Evolutionary conservation across 2,113 vertebrate genomes (phyloP).

Genomic region (Aplodontia rufa): DNA sequence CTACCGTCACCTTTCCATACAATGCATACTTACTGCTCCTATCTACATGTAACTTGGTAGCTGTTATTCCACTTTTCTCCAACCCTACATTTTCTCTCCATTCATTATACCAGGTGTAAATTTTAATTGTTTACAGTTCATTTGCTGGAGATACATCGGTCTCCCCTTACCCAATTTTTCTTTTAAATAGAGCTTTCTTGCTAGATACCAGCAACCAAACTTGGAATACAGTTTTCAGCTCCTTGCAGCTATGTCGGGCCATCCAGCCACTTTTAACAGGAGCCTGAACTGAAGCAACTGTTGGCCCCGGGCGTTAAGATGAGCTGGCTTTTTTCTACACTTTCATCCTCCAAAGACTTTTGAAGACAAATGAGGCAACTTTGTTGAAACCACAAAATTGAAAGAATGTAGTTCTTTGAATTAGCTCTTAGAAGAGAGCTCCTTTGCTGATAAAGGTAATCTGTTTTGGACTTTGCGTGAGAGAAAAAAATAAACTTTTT

Average conservation of each 20-base stretch:
- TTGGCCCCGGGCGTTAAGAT: fast-evolving
- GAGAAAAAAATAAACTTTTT: not conserved
- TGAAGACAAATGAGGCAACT: not conserved
- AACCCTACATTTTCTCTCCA: too few species aligned
- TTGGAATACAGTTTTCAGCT: not conserved
- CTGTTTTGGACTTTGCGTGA: not conserved
- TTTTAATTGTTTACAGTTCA: not conserved
- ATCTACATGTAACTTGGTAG: not conserved
- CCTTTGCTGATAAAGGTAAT: not conserved
- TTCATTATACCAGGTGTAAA: not conserved
- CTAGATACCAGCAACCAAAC: not conserved
- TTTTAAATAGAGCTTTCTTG: not conserved
- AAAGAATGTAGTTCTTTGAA: not conserved
- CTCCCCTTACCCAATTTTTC: not conserved
- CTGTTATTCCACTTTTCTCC: not conserved
- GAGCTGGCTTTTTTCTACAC: fast-evolving
- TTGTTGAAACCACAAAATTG: not conserved
- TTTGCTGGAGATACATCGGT: not conserved
- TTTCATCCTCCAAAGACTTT: not conserved
- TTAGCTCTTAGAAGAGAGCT: not conserved
- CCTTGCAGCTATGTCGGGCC: not conserved
- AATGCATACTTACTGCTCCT: too few species aligned
- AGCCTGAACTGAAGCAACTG: not conserved
- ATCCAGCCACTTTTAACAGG: not conserved
- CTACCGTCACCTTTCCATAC: not conserved